Evolutionary conservation across 2,113 vertebrate species (phyloP), one percentile per base, ranked within the genome.

Genomic region (Amia ocellicauda): DNA sequence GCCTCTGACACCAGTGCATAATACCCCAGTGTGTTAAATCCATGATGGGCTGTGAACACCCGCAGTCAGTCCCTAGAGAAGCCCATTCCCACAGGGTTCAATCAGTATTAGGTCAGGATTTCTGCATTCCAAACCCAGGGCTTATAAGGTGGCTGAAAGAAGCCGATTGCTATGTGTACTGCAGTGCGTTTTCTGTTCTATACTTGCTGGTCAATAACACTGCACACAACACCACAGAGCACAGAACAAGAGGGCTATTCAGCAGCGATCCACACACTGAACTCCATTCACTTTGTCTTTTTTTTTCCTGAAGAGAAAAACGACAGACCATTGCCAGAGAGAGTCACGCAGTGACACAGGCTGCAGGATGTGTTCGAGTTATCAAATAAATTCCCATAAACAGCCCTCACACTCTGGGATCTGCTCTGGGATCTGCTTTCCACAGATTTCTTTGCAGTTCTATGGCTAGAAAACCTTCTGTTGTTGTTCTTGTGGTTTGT

Each of bases 21-120:
- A 90, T 85, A 86, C 69, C 53, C 75, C 78, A 82, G 84, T 88
- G 85, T 89, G 74, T 81, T 63, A 58, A 64, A 69, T 67, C 80
- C 68, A 64, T 1, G 69, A 72, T 73, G 80, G 71, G 73, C 69
- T 74, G 65, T 54, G 74, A 74, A 69, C 69, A 76, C 72, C 20
- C 41, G 63, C n/a, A 16, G 51, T 24, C 65, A 14, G 31, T 36
- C 22, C 40, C 13, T 56, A 49, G 40, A 69, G 54, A 63, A 63
- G 76, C 51, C 53, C 60, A 71, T 81, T 77, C 76, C 74, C 74
- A 74, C 66, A 67, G 67, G 50, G 69, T 70, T 73, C 66, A 62
- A 64, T 52, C 66, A 54, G n/a, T 49, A 57, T 13, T 64, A 67
- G 61, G 50, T 64, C 42, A 68, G 66, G 36, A 69, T 68, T 69